These are phyloP conservation scores for human DNA, from an alignment of 2,113 vertebrate species.

Conservation along the genomic window DNA sequence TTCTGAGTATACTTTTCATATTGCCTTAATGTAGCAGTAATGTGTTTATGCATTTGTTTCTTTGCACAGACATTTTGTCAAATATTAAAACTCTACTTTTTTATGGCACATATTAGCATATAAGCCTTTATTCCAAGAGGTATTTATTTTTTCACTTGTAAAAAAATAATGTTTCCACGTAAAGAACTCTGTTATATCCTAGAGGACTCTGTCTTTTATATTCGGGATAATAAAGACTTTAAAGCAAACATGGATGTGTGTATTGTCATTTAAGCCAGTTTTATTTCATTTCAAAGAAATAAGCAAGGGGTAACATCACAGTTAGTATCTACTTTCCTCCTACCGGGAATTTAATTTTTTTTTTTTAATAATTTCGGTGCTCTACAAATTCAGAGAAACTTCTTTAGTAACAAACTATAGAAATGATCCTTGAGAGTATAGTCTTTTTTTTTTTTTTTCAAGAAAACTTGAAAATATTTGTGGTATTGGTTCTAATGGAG, in stretches of 20 bases:
- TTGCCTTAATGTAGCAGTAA: slow-evolving; percentile 98
- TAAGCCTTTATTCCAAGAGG: slow-evolving; percentile 91
- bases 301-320: neutral
- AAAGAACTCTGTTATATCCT: slow-evolving; percentile 93
- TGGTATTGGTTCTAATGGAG: neutral
- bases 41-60: slow-evolving; percentile 94
- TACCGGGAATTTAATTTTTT: too few relatives aligned
- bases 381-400: too few relatives aligned
- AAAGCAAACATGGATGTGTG: slow-evolving; percentile 55
- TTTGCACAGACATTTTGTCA: slow-evolving; percentile 95
- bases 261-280: neutral
- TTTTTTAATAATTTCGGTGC: too few relatives aligned
- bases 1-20: slow-evolving; percentile 90
- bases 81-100: slow-evolving; percentile 91
- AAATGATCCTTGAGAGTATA: too few relatives aligned
- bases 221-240: slow-evolving; percentile 88
- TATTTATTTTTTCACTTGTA: slow-evolving; percentile 95
- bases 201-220: slow-evolving; percentile 92
- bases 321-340: neutral
- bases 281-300: neutral
- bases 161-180: slow-evolving; percentile 96
- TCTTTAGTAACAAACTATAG: too few relatives aligned
- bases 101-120: slow-evolving; percentile 89
- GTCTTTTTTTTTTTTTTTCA: too few relatives aligned
- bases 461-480: neutral